Conservation (phyloP, 64 coral and sea anemone genomes). For the Montipora capricornis region DNA sequence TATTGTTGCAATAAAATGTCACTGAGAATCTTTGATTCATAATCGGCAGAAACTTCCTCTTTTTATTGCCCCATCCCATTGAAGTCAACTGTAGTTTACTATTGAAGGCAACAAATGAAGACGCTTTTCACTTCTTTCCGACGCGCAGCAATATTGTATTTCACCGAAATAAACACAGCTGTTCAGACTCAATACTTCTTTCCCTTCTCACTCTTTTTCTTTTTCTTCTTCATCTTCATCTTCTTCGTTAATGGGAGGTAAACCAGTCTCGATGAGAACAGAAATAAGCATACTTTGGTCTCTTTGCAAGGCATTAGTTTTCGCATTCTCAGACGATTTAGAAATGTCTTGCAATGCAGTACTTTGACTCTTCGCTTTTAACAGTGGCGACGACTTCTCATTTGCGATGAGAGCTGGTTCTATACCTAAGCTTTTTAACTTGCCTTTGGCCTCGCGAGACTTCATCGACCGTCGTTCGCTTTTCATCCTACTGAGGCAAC, state of each 20-base stretch:
- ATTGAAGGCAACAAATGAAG: conserved; percentile 42
- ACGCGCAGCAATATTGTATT: conserved; percentile 30
- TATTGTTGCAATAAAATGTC: neutral
- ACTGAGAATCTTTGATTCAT: neutral
- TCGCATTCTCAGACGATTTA: neutral
- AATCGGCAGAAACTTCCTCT: neutral
- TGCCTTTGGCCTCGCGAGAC: conserved; percentile 15
- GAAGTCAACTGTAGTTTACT: neutral
- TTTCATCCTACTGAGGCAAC: conserved; percentile 44
- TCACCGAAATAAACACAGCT: conserved; percentile 37
- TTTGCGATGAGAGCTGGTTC: neutral
- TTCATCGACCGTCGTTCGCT: conserved; percentile 39
- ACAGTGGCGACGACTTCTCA: neutral
- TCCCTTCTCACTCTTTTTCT: neutral
- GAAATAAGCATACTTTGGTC: conserved; percentile 16
- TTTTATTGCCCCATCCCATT: neutral
- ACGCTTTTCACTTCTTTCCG: conserved; percentile 35
- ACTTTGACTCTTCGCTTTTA: conserved; percentile 6
- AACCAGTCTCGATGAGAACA: conserved; percentile 7
- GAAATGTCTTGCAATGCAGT: neutral
- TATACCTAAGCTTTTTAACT: conserved; percentile 22
- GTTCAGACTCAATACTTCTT: conserved; percentile 11
- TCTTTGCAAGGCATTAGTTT: neutral
- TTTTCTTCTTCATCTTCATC: conserved; percentile 19
- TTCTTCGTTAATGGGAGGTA: conserved; percentile 41